Base-by-base conservation (phyloP, 2,888 invertebrate genomes). In the Nebria brevicollis region DNA sequence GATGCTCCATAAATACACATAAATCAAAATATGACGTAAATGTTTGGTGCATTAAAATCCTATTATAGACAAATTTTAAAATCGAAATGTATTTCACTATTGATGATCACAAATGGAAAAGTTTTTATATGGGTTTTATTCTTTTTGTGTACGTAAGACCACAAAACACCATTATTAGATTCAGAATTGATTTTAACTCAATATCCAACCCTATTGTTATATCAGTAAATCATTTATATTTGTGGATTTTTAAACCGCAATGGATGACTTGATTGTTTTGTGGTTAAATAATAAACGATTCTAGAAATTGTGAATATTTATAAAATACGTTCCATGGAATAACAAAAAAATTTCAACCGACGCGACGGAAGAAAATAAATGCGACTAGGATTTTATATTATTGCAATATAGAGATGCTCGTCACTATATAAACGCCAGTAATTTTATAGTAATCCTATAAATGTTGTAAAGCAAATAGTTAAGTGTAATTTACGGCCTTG, bases 401-500 rank as follows among this genome's bases (percentile, higher is more conserved):
- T 6, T 54, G 54, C 13, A 11, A 54, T 54, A 54, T 54, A 54
- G 13, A 54, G 54, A 54, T 54, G 54, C 7, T 54, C 13, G 54
- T 54, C 34, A 54, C 2, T 54, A 54, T 54, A 54, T 54, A 54
- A 54, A 54, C 54, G 54, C 7, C 34, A 34, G 34, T 5, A 34
- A 34, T 34, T 54, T 54, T 54, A 13, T 54, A 54, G 54, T 8
- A 54, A 54, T 13, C 13, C 54, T 54, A 54, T 54, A 13, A 54
- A 54, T 54, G 70, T 25, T 15, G 70, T 25, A 70, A 25, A 70
- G 70, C 15, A 70, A 70, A 70, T 70, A 26, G 34, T 70, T 70
- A 70, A 70, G 26, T 70, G 25, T 70, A 70, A 70, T 70, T 70
- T 70, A 70, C 34, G 11, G 70, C 70, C 70, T 11, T 34, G 70